Conservation (phyloP, 2,113 vertebrate genomes). For the Cacatua alba region DNA sequence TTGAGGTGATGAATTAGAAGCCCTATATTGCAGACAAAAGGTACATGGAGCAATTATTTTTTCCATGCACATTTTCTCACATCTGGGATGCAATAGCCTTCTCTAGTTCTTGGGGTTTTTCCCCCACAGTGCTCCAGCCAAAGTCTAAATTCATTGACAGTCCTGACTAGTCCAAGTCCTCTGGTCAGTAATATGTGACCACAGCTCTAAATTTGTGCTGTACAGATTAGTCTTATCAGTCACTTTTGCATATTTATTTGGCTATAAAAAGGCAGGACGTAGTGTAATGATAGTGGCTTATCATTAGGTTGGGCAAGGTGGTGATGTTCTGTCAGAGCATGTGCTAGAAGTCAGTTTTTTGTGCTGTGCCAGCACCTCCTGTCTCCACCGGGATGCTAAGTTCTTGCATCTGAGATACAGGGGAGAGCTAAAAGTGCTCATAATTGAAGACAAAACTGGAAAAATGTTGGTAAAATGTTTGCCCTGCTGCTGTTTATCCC, state of each 20-base stretch:
- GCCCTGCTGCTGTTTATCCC: background rate
- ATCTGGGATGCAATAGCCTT: background rate
- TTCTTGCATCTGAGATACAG: background rate
- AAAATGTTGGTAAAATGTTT: background rate
- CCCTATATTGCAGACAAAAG: background rate
- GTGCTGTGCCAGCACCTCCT: background rate
- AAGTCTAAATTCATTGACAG: background rate
- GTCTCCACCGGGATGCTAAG: background rate
- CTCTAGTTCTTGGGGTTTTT: background rate
- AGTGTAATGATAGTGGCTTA: background rate
- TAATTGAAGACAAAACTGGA: background rate
- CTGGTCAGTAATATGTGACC: background rate
- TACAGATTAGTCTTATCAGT: background rate
- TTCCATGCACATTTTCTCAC: background rate
- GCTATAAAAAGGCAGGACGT: background rate
- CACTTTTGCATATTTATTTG: background rate
- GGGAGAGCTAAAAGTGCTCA: background rate
- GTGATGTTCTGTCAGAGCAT: background rate
- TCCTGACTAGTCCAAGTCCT: background rate
- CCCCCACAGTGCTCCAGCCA: background rate
- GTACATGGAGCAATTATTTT: background rate
- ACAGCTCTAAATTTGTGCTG: background rate
- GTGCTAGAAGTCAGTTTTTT: background rate
- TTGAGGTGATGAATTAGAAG: background rate
- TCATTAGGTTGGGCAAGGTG: background rate